Evolutionary conservation across 2,797 vertebrate species (phyloP), one percentile per base, ranked within the genome.

Genomic region (Falco biarmicus): DNA sequence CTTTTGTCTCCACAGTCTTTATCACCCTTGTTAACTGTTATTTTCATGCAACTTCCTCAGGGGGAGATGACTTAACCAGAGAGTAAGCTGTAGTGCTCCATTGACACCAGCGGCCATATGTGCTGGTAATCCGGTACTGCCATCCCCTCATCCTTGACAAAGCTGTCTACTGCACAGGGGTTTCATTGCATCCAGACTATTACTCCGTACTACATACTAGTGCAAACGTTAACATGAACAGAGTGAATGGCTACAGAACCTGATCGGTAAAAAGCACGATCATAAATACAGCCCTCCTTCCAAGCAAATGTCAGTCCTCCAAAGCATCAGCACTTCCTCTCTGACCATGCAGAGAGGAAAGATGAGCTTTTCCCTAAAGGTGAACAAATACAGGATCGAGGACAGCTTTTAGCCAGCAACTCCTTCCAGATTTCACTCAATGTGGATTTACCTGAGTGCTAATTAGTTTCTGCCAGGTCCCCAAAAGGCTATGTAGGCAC

Each of bases 11-110:
- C 66, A 32, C 50, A 79, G 83, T 87, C 89, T 87, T 94, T 75
- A 70, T 89, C 88, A 75, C 50, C 75, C 88, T 87, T 75, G 75
- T 78, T 95, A 94, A 91, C 87, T 77, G 93, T 83, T 87, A 92
- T 91, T 95, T 95, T 89, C 91, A 92, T 87, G 76, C 87, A 65
- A 2, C 68, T 97, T 96, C 87, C 88, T 97, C 64, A 48, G 51
- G 47, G 84, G 74, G 45, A 95, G 82, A 87, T 96, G 94, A 94
- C 81, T 96, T 95, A 92, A 56, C 6, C 11, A 9, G 71, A 78
- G 87, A 78, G 79, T 93, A 87, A 89, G 87, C 57, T 73, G 1
- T 50, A 74, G 68, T 50, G 81, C 90, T 92, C 79, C 60, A 13
- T 63, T 84, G 91, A 60, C 93, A 96, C 73, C 78, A 77, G 5